Evolutionary conservation across 1,140 invertebrate genomes (phyloP).

Genomic region (Sinella curviseta): DNA sequence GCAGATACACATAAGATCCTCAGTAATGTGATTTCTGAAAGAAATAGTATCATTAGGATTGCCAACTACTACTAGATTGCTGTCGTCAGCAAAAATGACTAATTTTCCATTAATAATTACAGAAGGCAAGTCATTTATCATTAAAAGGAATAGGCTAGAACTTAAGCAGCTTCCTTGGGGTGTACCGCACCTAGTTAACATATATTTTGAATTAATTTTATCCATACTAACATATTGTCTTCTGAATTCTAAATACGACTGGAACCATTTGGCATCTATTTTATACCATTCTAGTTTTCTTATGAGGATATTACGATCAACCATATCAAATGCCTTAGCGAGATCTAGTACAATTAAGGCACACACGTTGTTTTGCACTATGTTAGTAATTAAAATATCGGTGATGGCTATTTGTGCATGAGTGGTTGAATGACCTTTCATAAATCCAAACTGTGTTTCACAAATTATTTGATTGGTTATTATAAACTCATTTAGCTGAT

Average conservation of each 20-base stretch:
- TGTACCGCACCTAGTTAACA: not conserved
- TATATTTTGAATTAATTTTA: not conserved
- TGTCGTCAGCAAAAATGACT: no score
- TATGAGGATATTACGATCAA: not conserved
- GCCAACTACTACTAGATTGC: no score
- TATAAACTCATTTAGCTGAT: not conserved
- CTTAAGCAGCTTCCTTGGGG: not conserved
- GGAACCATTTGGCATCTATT: not conserved
- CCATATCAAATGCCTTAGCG: not conserved
- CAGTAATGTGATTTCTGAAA: no score
- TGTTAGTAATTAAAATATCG: not conserved
- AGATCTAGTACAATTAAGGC: not conserved
- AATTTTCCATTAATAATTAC: no score
- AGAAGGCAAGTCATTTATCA: no score
- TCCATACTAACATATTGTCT: not conserved
- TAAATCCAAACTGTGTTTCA: slow-evolving; percentile 1
- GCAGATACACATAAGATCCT: no score
- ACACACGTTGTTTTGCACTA: not conserved
- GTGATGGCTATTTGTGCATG: not conserved
- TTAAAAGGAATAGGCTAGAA: no score
- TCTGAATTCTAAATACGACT: not conserved
- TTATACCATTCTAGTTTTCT: not conserved
- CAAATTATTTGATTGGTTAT: not conserved
- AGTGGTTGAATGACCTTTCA: not conserved
- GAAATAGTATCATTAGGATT: no score